Base-by-base conservation (phyloP, 2,113 vertebrate genomes). In the Pseudorhombus dupliciocellatus region DNA sequence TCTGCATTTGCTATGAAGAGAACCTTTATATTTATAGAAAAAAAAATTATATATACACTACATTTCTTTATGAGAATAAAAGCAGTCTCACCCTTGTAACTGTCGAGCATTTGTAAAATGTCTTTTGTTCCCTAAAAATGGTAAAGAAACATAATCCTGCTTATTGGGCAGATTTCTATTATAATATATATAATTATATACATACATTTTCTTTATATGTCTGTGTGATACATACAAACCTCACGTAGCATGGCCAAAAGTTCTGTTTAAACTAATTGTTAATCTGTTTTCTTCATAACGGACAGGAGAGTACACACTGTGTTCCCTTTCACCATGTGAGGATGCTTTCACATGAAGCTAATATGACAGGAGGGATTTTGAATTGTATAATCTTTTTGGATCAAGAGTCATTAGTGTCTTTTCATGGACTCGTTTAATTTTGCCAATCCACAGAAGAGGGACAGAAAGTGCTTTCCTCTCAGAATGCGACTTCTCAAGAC, bases 21-120 rank as follows among this genome's bases (percentile, higher is more conserved):
- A 94, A 94, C 93, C 92, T 97, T 94, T 97, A 97, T 97, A 97
- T 97, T 96, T 96, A 96, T 97, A 96, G 94, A 95, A 93, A 91
- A 92, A 95, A 94, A 14, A 46, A 37, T 37, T 26, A 53, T 25
- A 53, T 73, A 79, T 81, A 95, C 94, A 91, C 90, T 92, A 89
- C 94, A 93, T 94, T 96, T 95, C 94, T 94, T 81, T 92, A 94
- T 87, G 93, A 95, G 83, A 98, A 97, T 95, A 97, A 96, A 94
- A 95, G 84, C 57, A 77, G 90, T 84, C 84, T 92, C 94, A 93
- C 87, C 93, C 94, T 95, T 96, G 87, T 94, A 95, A 95, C 84
- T 66, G 48, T 72, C 57, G 57, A 73, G 66, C 59, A 11, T 85
- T 82, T 88, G 75, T 66, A 52, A 59, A 72, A 67, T 65, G 42